phyloP scores from a whole-genome alignment of 2,113 vertebrate genomes.

The Tympanuchus pallidicinctus region DNA sequence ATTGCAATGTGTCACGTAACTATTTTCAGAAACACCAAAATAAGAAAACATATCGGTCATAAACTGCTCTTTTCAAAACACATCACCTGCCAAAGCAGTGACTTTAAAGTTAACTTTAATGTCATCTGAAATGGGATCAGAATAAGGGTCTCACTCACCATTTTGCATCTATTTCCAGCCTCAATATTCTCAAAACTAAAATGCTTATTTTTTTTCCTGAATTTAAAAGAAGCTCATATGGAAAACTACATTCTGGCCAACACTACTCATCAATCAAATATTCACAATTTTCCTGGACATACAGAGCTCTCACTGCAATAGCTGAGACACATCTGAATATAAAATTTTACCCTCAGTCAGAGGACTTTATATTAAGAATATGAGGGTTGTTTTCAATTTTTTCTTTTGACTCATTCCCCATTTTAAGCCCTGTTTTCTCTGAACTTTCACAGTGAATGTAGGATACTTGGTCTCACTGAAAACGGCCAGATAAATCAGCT shows the following conservation, averaged over 20 bases:
- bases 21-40: not conserved
- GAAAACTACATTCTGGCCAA: not conserved
- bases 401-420: not conserved
- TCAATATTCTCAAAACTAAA: slow-evolving; percentile 2
- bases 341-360: not conserved
- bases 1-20: not conserved
- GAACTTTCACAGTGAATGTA: not conserved
- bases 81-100: not conserved
- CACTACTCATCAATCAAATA: not conserved
- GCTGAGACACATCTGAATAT: not conserved
- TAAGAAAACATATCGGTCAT: not conserved
- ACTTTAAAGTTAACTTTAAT: not conserved
- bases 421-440: not conserved
- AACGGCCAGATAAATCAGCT: slow-evolving; percentile 17
- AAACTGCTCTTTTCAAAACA: slow-evolving; percentile 16
- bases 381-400: not conserved
- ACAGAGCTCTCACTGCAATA: not conserved
- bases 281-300: not conserved
- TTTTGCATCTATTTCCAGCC: not conserved
- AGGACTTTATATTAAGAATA: not conserved
- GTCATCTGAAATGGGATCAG: not conserved
- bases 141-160: not conserved
- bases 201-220: not conserved
- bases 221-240: not conserved
- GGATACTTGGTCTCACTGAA: not conserved